Percentiles rank a stretch among this genome's conserved stretches.
Conservation (phyloP, 2,888 invertebrate species). For the Lamellibrachia columna region DNA sequence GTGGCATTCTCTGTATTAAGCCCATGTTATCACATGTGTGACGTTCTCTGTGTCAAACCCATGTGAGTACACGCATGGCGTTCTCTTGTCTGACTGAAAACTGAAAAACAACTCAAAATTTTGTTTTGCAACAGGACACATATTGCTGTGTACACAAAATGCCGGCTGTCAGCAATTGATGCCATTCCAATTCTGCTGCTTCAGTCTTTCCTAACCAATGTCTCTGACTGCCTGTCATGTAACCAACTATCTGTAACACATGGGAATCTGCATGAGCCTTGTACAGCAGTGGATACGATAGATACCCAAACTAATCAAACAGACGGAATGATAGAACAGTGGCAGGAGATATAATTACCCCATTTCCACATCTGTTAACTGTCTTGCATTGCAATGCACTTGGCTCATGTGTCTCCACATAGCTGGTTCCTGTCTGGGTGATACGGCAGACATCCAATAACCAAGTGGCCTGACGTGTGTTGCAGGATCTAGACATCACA, state of each 20-base stretch:
- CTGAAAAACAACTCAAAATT: background rate
- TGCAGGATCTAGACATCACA: background rate
- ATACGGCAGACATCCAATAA: background rate
- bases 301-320: background rate
- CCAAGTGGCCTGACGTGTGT: too few relatives aligned
- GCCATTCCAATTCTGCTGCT: background rate
- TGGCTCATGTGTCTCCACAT: background rate
- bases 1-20: too few relatives aligned
- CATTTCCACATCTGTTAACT: background rate
- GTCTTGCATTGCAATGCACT: background rate
- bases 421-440: background rate
- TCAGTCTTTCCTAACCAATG: background rate
- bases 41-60: background rate
- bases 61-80: background rate
- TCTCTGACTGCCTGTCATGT: background rate
- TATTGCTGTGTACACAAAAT: background rate
- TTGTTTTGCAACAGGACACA: background rate
- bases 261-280: background rate
- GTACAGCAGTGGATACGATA: background rate
- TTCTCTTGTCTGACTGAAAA: background rate
- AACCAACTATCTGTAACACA: background rate
- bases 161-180: background rate
- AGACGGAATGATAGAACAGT: background rate
- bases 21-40: background rate
- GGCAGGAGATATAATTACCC: background rate